These are phyloP conservation scores for Rousettus leschenaultii DNA, from an alignment of 2,113 vertebrate species.

Conservation along the genomic window DNA sequence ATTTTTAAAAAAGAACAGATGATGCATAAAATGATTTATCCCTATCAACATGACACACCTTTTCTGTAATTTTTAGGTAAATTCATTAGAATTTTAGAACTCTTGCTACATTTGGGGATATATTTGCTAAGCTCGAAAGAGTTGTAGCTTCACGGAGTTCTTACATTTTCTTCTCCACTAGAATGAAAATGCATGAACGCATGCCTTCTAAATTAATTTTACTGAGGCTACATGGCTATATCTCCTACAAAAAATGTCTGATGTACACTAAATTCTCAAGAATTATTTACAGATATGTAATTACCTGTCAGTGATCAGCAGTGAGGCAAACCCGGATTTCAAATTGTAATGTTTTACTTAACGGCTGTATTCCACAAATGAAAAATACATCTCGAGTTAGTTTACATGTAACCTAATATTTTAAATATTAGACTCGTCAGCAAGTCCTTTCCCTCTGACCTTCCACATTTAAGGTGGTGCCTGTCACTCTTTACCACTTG, in stretches of 20 bases:
- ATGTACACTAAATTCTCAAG: not conserved
- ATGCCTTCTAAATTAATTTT: not conserved
- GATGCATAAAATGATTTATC: not conserved
- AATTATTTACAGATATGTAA: not conserved
- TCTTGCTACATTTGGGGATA: not conserved
- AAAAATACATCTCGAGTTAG: not conserved
- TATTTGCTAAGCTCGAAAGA: not conserved
- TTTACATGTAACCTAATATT: not conserved
- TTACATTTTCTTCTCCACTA: not conserved
- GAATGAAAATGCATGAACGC: not conserved
- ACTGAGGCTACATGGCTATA: not conserved
- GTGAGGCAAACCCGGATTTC: not conserved
- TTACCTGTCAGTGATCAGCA: not conserved
- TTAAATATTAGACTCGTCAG: not conserved
- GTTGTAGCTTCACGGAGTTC: not conserved
- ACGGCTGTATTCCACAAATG: not conserved
- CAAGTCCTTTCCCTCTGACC: not conserved
- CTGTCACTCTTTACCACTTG: too few species aligned
- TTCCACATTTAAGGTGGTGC: rapidly evolving
- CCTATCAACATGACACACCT: not conserved
- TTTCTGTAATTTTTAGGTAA: not conserved
- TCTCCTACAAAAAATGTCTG: not conserved
- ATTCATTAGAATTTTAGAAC: not conserved
- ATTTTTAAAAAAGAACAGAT: not conserved
- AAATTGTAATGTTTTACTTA: not conserved